Evolutionary conservation across 2,113 vertebrate species (phyloP).

Genomic region (Oncorhynchus tshawytscha): DNA sequence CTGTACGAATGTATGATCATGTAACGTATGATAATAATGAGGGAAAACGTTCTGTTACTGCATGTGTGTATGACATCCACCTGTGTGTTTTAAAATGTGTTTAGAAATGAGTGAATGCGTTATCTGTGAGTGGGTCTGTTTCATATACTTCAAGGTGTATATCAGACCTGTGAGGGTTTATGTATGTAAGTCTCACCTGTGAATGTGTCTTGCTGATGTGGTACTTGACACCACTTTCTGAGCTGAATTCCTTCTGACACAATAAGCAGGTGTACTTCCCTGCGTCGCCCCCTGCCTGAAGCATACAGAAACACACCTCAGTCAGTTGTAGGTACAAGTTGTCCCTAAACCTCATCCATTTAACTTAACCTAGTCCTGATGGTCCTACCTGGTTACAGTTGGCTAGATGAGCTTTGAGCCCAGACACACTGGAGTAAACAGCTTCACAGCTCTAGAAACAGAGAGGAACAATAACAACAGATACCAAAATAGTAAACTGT

Average conservation of each 20-base stretch:
- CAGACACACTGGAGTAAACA: constrained; percentile 96
- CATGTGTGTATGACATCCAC: background rate
- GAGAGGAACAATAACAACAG: constrained; percentile 23
- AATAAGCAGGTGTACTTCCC: constrained; percentile 94
- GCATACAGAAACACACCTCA: constrained; percentile 38
- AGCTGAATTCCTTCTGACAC: constrained; percentile 97
- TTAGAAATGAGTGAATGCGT: too few species aligned
- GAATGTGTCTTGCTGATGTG: constrained; percentile 97
- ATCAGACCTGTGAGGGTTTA: too few species aligned
- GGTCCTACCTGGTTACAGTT: constrained; percentile 92
- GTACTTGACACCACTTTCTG: constrained; percentile 96
- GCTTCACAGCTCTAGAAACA: constrained; percentile 88
- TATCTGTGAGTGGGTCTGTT: too few species aligned
- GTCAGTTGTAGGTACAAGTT: background rate
- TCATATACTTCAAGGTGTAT: too few species aligned
- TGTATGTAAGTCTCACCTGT: constrained; percentile 77
- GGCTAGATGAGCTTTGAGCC: constrained; percentile 94
- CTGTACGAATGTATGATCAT: constrained; percentile 57
- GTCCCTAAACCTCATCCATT: background rate
- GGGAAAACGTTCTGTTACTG: background rate
- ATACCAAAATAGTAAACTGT: background rate
- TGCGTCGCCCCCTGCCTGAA: constrained; percentile 86
- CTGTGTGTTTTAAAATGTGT: background rate
- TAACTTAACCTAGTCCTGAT: background rate
- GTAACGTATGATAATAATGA: background rate